Conservation (phyloP, 2,888 invertebrate species). For the Auanema freiburgensis region DNA sequence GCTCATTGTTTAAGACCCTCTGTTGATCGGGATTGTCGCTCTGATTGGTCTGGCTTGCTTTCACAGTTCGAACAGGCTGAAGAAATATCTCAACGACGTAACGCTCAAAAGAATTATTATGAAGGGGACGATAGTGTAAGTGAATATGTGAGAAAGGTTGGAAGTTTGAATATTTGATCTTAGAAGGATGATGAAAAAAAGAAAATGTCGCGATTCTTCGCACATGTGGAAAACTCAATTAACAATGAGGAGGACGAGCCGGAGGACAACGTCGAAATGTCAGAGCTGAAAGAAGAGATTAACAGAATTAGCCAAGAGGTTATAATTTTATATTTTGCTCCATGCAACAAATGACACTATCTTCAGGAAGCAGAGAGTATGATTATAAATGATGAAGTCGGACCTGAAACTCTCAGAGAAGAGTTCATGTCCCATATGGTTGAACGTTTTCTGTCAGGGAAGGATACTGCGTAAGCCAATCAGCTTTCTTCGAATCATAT, state of each 20-base stretch:
- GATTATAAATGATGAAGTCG: conserved; percentile 30
- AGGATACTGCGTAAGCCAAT: conserved; percentile 36
- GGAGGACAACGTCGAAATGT: conserved; percentile 17
- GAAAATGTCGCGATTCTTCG: conserved; percentile 13
- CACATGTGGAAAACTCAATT: conserved; percentile 15
- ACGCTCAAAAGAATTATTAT: conserved; percentile 43
- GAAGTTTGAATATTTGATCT: background rate
- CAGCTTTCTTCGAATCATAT: background rate
- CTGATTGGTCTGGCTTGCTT: conserved; percentile 46
- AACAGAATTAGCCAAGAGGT: conserved; percentile 27
- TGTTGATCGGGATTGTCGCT: conserved; percentile 28
- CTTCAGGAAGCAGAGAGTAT: conserved; percentile 34
- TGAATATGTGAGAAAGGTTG: background rate
- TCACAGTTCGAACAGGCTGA: conserved; percentile 47
- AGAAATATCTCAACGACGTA: conserved; percentile 42
- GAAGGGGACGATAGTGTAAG: conserved; percentile 22
- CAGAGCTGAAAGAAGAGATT: conserved; percentile 30
- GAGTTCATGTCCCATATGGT: conserved; percentile 57
- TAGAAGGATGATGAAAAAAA: conserved; percentile 9
- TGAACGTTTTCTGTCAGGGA: conserved; percentile 52
- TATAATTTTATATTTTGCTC: conserved; percentile 1
- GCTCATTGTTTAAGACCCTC: conserved; percentile 52
- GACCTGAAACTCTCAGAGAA: conserved; percentile 35
- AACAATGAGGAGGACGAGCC: conserved; percentile 21
- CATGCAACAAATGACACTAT: background rate